Evolutionary conservation across 2,888 invertebrate species (phyloP).

Genomic region (Chrysopilus asiliformis): DNA sequence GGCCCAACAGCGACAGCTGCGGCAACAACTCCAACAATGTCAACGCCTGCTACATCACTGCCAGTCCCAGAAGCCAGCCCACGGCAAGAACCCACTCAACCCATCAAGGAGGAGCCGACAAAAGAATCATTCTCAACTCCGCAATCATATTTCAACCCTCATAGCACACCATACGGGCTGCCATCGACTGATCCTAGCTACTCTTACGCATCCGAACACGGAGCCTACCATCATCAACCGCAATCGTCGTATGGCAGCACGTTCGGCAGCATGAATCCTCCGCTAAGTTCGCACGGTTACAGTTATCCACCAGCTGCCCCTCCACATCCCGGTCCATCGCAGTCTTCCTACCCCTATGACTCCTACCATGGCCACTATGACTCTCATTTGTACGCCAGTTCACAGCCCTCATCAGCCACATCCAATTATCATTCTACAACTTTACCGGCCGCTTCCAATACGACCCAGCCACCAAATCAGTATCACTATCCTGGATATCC

Average conservation of each 20-base stretch:
- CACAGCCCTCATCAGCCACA: constrained; percentile 9
- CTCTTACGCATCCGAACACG: too few relatives aligned
- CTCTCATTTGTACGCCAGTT: constrained; percentile 22
- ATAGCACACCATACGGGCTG: too few relatives aligned
- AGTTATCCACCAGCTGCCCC: constrained; percentile 3
- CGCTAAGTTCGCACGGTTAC: background rate
- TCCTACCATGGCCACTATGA: constrained; percentile 27
- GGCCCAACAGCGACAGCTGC: background rate
- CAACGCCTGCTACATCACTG: constrained; percentile 2
- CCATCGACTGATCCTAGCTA: too few relatives aligned
- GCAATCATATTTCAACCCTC: background rate
- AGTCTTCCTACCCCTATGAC: constrained; percentile 25
- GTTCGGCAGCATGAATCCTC: too few relatives aligned
- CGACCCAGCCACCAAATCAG: constrained; percentile 4
- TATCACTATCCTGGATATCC: constrained; percentile 8
- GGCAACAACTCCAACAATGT: background rate
- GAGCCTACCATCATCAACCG: too few relatives aligned
- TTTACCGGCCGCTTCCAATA: background rate
- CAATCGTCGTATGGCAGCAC: constrained; percentile 1
- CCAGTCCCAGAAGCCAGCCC: constrained; percentile 1
- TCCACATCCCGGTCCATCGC: constrained; percentile 20
- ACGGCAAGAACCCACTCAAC: background rate
- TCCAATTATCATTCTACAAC: background rate
- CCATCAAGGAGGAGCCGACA: too few relatives aligned
- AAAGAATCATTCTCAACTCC: background rate